These are phyloP conservation scores for Neolamprologus modestus DNA, from an alignment of 2,113 vertebrate genomes.

Conservation along the genomic window DNA sequence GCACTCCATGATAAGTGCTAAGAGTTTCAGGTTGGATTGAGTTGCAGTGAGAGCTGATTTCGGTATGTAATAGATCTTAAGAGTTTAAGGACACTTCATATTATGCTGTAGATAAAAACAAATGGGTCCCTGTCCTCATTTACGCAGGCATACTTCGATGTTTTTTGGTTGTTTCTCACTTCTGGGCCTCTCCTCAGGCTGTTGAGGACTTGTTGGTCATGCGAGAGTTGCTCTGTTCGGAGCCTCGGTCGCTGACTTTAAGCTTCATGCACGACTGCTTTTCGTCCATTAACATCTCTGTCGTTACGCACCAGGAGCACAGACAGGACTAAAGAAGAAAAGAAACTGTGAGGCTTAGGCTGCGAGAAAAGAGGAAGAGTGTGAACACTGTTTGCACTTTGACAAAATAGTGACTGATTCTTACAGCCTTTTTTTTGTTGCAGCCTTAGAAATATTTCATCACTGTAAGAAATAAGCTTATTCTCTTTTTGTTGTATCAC, in stretches of 20 bases:
- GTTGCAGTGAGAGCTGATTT: background rate
- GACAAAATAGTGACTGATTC: background rate
- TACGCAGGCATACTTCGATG: background rate
- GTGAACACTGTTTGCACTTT: background rate
- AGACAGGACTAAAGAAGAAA: constrained; percentile 82
- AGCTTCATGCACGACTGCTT: constrained; percentile 92
- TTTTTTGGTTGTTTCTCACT: background rate
- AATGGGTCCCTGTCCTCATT: background rate
- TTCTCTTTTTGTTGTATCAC: background rate
- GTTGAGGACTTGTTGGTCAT: constrained; percentile 90
- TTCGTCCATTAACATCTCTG: constrained; percentile 87
- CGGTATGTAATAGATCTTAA: background rate
- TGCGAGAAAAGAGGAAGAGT: background rate
- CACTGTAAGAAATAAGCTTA: background rate
- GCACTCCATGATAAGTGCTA: background rate
- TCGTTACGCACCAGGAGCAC: constrained; percentile 90
- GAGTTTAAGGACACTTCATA: background rate
- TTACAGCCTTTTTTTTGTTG: background rate
- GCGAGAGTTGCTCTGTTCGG: constrained; percentile 86
- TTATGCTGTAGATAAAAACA: background rate
- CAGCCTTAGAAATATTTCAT: background rate
- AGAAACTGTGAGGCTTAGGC: background rate
- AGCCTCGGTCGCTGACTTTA: constrained; percentile 84
- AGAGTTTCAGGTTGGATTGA: background rate
- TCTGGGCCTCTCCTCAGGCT: constrained; percentile 59